A percentile compares a stretch with the other conserved stretches of the same genome.
phyloP scores from a whole-genome alignment of 2,113 vertebrate species.

The Melanerpes aurifrons region DNA sequence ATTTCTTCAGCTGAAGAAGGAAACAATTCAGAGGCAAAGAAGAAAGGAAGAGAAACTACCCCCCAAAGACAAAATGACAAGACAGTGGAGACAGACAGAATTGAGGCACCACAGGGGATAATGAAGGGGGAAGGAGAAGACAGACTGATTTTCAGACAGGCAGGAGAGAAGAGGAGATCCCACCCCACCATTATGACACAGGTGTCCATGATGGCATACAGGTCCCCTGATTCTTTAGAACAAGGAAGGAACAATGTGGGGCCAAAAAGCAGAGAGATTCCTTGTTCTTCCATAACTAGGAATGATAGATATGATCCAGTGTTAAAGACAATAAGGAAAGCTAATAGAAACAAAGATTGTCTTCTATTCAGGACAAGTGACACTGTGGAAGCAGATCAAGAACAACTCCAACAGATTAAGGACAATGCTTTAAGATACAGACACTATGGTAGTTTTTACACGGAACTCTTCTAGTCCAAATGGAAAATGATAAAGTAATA shows the following conservation, averaged over 20 bases:
- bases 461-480: neutral
- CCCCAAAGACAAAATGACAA: conserved; percentile 24
- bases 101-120: neutral
- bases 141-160: neutral
- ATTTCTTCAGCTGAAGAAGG: neutral
- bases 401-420: neutral
- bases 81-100: conserved; percentile 1
- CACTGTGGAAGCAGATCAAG: neutral
- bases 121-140: neutral
- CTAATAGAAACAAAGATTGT: neutral
- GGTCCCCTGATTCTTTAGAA: neutral
- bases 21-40: conserved; percentile 29
- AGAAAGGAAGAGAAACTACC: conserved; percentile 46
- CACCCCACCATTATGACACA: neutral
- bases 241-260: neutral
- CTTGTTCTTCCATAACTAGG: neutral
- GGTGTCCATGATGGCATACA: neutral
- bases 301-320: neutral
- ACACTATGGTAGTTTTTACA: neutral
- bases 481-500: neutral
- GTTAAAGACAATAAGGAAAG: neutral
- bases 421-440: neutral
- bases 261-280: neutral
- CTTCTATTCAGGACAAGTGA: neutral
- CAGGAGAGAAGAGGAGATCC: neutral